Percentiles rank a stretch among this genome's conserved stretches.
These are phyloP conservation scores for Calonectris borealis DNA, from an alignment of 2,113 vertebrate species.

Conservation along the genomic window DNA sequence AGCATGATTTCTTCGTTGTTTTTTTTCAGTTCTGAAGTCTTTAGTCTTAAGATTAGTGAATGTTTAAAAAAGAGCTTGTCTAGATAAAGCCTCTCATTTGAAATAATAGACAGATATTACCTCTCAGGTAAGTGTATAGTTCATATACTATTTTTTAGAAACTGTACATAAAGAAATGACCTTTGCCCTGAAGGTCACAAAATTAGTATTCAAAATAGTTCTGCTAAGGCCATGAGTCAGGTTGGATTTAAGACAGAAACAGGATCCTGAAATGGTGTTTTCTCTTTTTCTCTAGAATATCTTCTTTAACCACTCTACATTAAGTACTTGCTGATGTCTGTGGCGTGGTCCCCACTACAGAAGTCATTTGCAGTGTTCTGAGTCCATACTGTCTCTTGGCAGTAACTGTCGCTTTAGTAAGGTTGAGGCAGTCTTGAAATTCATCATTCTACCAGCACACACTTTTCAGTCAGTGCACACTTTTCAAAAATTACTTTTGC, in stretches of 20 bases:
- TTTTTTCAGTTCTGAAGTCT: not conserved
- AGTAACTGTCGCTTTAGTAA: not conserved
- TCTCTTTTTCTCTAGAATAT: not conserved
- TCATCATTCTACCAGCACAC: not conserved
- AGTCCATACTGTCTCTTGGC: not conserved
- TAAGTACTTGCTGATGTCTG: not conserved
- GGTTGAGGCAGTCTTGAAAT: not conserved
- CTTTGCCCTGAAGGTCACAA: not conserved
- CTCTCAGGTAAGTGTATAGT: not conserved
- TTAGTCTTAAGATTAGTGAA: not conserved
- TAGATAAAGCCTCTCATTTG: not conserved
- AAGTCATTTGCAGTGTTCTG: not conserved
- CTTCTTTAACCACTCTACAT: not conserved
- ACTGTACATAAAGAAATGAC: not conserved
- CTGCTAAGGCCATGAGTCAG: too few relatives aligned
- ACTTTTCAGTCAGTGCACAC: not conserved
- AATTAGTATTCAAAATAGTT: not conserved
- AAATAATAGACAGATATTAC: not conserved
- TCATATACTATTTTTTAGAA: not conserved
- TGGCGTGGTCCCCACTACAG: accelerated
- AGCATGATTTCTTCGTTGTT: not conserved
- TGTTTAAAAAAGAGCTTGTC: not conserved
- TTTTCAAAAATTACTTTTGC: not conserved
- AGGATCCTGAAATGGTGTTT: not conserved
- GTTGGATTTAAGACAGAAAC: not conserved